Percentiles rank a stretch among this genome's conserved stretches.
phyloP scores from a whole-genome alignment of 2,797 vertebrate species.

The Calcarius lapponicus region DNA sequence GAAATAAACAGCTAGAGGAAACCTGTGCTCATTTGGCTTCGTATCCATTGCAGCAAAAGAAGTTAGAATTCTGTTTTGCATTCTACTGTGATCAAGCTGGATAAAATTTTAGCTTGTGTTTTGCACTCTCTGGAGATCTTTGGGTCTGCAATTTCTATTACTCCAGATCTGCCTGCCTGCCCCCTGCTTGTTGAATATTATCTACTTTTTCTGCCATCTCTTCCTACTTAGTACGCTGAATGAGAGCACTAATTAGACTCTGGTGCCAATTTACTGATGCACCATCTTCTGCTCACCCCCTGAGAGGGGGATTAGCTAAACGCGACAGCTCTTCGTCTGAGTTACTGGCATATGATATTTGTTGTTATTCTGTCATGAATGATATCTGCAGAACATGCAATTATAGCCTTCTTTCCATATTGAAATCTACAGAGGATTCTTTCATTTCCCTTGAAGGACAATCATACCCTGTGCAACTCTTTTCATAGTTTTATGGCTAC shows the following conservation, averaged over 20 bases:
- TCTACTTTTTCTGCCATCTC: constrained; percentile 37
- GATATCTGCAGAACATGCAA: constrained; percentile 36
- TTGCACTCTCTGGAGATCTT: constrained; percentile 25
- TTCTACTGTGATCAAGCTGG: constrained; percentile 18
- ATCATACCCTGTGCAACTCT: neutral
- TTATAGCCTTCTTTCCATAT: constrained; percentile 25
- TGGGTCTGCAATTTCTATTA: constrained; percentile 31
- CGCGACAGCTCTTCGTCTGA: neutral
- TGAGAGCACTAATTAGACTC: constrained; percentile 48
- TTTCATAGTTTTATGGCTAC: neutral
- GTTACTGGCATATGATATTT: constrained; percentile 49
- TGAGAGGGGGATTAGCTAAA: constrained; percentile 57
- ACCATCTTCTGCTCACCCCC: constrained; percentile 48
- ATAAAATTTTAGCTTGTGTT: constrained; percentile 34
- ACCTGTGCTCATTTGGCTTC: constrained; percentile 2
- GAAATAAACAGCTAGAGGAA: constrained; percentile 17
- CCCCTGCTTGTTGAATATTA: constrained; percentile 31
- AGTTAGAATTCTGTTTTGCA: constrained; percentile 11
- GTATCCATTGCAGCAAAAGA: neutral
- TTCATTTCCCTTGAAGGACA: constrained; percentile 41
- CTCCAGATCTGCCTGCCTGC: constrained; percentile 37
- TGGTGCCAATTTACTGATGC: constrained; percentile 59
- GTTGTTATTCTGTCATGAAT: constrained; percentile 57
- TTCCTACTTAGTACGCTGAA: constrained; percentile 42
- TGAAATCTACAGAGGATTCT: neutral